phyloP scores from a whole-genome alignment of 2,888 invertebrate species.

The Chirona hameri region DNA sequence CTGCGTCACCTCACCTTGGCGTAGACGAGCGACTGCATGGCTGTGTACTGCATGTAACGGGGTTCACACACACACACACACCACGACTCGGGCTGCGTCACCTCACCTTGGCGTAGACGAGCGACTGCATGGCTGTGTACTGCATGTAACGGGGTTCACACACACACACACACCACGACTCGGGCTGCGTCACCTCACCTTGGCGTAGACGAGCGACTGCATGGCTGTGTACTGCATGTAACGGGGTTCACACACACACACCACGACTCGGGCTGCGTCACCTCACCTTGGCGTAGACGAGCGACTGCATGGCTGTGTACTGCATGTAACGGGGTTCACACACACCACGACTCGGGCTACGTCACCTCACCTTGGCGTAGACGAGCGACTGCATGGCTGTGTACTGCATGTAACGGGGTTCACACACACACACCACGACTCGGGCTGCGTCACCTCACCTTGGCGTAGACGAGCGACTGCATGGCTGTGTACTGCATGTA shows the following conservation, averaged over 20 bases:
- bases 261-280: neutral
- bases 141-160: no score
- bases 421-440: neutral
- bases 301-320: constrained; percentile 48
- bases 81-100: neutral
- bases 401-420: constrained; percentile 48
- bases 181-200: constrained; percentile 41
- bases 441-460: constrained; percentile 41
- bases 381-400: constrained; percentile 49
- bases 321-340: constrained; percentile 45
- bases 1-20: constrained; percentile 43
- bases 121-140: constrained; percentile 48
- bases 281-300: constrained; percentile 47
- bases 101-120: constrained; percentile 47
- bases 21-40: constrained; percentile 49
- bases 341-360: neutral
- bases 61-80: no score
- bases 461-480: constrained; percentile 49
- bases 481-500: constrained; percentile 47
- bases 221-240: constrained; percentile 47
- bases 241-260: no score
- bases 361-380: constrained; percentile 44
- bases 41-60: constrained; percentile 47
- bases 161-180: neutral
- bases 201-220: constrained; percentile 49